Evolutionary conservation across 1,140 invertebrate species (phyloP), one percentile per base, ranked within the genome.

Genomic region (Palaemon carinicauda): DNA sequence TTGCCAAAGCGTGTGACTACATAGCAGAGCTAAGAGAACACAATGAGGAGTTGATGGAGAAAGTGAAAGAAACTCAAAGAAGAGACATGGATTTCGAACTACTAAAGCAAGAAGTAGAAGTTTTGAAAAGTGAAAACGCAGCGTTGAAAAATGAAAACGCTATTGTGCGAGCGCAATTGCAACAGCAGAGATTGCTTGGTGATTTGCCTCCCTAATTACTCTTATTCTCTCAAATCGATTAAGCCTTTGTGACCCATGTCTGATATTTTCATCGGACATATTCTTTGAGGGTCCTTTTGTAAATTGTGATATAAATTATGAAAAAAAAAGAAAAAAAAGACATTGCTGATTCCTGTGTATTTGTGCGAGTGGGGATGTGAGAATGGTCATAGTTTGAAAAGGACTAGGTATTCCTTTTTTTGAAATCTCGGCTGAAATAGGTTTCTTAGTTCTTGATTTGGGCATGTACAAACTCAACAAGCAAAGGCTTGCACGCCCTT

Each of bases 1-100:
- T 99, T 87, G 96, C 97, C 3, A 98, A 98, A 92, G 97, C 97
- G 3, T 99, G 97, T 92, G 97, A 99, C 91, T 98, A 98, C 91
- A 98, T 99, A 87, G 93, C 94, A 74, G 97, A 98, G 90, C 93
- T 98, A 82, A 94, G 96, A 77, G 89, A 88, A 71, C 90, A 91
- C 15, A 93, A 92, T 89, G 88, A 89, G 7, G 89, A 91, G 75
- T 89, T 93, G 87, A 90, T 90, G 9, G 92, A 93, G 71, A 91
- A 89, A 78, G 73, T 93, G 54, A 92, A 92, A 89, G 92, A 93
- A 82, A 91, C 91, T 54, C 92, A 93, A 89, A 88, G 91, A 33
- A 74, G 92, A 24, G 90, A 91, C n/a, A 90, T 92, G 56, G 92
- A 93, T 84, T 85, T 90, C 71, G 92, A 93, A 87, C 86, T 92